Conservation (phyloP, 2,113 vertebrate species). For the Indicator maculatus region DNA sequence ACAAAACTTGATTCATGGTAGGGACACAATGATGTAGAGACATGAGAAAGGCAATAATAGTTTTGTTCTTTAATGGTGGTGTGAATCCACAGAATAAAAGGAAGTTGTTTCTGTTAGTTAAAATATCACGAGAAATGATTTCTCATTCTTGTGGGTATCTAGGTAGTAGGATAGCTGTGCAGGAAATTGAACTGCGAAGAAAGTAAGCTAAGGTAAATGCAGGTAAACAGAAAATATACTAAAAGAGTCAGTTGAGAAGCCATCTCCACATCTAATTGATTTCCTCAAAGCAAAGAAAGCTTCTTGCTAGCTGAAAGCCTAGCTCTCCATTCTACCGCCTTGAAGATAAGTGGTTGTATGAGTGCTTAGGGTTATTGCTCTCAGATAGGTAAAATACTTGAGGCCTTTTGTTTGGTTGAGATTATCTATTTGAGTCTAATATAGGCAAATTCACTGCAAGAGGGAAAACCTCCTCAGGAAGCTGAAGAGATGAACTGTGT, state of each 20-base stretch:
- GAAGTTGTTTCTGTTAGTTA: neutral
- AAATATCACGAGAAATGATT: neutral
- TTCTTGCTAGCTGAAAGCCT: neutral
- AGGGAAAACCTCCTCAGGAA: neutral
- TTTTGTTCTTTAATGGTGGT: neutral
- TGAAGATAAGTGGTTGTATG: neutral
- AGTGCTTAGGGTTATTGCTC: neutral
- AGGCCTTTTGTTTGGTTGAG: constrained; percentile 17
- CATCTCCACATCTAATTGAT: neutral
- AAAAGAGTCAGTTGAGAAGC: neutral
- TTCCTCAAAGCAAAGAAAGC: neutral
- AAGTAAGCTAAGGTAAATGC: neutral
- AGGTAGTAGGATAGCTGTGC: neutral
- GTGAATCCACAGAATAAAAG: neutral
- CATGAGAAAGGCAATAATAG: neutral
- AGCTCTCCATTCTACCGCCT: neutral
- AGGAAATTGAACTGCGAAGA: neutral
- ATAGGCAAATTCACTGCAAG: neutral
- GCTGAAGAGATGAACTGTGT: neutral
- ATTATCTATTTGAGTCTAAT: neutral
- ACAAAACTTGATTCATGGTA: neutral
- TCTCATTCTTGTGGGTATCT: neutral
- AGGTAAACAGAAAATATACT: neutral
- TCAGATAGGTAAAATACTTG: neutral
- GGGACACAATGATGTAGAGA: neutral